Evolutionary conservation across 2,113 vertebrate genomes (phyloP), one percentile per base, ranked within the genome.

Genomic region (Dolichotis patagonum): DNA sequence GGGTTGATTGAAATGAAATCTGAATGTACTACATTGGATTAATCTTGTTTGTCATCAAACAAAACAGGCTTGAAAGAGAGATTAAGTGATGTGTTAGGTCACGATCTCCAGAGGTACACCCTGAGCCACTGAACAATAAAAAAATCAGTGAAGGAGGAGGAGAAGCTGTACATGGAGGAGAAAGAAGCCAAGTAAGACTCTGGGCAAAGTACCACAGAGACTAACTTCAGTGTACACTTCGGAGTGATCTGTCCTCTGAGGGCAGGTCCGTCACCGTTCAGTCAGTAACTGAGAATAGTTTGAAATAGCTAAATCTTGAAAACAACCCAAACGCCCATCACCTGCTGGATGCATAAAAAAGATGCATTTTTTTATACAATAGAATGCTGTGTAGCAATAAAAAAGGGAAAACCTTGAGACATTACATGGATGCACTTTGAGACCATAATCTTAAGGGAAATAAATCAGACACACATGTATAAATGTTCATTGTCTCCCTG

Each of bases 21-120:
- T 78, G 32, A 80, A 90, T 13, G 83, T 38, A 90, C 56, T 35
- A 87, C 30, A 3, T 92, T 86, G 75, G 69, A 2, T 88, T 52
- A 85, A 41, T 77, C 80, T 91, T 69, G 90, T 71, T 65, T 88
- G 73, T 52, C 60, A 85, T 83, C 73, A 90, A 91, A 75, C 8
- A 92, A 77, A 95, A 80, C 5, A 38, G 10, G 52, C 7, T 94
- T 86, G 14, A 91, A 90, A 90, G n/a, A 32, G 49, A 95, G 30
- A 73, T 65, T 88, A 63, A 85, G 41, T 78, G 22, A 56, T 41
- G 2, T 56, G 22, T 81, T 62, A 80, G 24, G 86, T 71, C 69
- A 54, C 91, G 52, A 78, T 85, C 6, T n/a, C 49, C 65, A 73
- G 87, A 96, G 58, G 67, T 41, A 67, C 3, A 89, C 8, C 32